Percentiles rank a stretch among this genome's conserved stretches.
Conservation (phyloP, 2,888 invertebrate genomes). For the Chymomyza fuscimana region DNA sequence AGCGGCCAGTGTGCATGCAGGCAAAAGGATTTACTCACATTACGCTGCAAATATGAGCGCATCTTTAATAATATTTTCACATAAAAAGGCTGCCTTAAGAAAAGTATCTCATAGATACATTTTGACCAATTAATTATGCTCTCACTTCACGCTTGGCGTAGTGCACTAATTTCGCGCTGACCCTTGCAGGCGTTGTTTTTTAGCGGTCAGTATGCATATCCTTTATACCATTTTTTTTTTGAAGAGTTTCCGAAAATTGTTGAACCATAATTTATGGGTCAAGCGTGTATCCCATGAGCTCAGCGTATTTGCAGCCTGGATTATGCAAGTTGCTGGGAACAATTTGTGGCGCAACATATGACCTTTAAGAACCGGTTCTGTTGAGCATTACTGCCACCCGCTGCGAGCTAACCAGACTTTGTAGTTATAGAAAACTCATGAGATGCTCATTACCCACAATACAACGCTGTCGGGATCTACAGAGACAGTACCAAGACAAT, state of each 20-base stretch:
- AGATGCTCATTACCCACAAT: slow-evolving; percentile 49
- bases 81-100: background rate
- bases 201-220: background rate
- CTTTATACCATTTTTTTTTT: background rate
- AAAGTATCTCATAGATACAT: background rate
- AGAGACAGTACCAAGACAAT: background rate
- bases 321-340: slow-evolving; percentile 45
- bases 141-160: slow-evolving; percentile 46
- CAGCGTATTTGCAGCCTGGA: slow-evolving; percentile 11
- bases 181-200: slow-evolving; percentile 1
- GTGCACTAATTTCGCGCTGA: slow-evolving; percentile 39
- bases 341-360: slow-evolving; percentile 41
- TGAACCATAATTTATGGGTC: slow-evolving; percentile 29
- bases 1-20: background rate
- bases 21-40: background rate
- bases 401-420: slow-evolving; percentile 29
- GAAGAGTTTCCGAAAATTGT: background rate
- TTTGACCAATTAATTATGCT: slow-evolving; percentile 43
- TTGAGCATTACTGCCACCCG: slow-evolving; percentile 32
- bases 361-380: slow-evolving; percentile 1
- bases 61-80: slow-evolving; percentile 5
- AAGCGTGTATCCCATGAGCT: slow-evolving; percentile 26
- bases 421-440: slow-evolving; percentile 51
- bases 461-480: background rate
- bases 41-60: slow-evolving; percentile 11